Evolutionary conservation across 2,113 vertebrate genomes (phyloP), one percentile per base, ranked within the genome.

Genomic region (Potamarius usumacintae): DNA sequence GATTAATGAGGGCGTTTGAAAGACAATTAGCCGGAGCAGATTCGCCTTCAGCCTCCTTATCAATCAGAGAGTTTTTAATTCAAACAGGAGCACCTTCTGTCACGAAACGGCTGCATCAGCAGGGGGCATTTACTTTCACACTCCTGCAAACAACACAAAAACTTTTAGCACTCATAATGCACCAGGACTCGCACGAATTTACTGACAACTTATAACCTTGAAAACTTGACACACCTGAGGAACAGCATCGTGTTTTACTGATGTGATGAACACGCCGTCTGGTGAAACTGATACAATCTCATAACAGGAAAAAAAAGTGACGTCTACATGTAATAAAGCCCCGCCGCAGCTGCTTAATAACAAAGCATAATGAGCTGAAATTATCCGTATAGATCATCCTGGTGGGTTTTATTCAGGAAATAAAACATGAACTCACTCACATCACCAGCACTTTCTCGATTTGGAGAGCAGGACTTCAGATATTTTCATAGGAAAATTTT

Each of bases 1-100:
- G 97, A 98, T 98, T 98, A 97, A 98, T 98, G 97, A 97, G 97
- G 96, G 96, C 96, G 95, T 97, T 97, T 98, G 97, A 98, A 98
- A 98, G 97, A 97, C 97, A 98, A 98, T 98, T 98, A 98, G 96
- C 94, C 91, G 94, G 95, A 97, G 96, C 96, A 97, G 96, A 95
- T 97, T 97, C 96, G 95, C 96, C 96, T 96, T 96, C 96, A 96
- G 96, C 96, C 92, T 94, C 94, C 96, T 96, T 97, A 97, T 97
- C 97, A 97, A 97, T 97, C 96, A 97, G 96, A 94, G 95, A 91
- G 92, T 57, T 94, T 94, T 95, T 95, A 94, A 96, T 96, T 96
- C 95, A 95, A 94, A 94, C 94, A 93, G 93, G 90, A 91, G 87
- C 92, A 74, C 92, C 93, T 93, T 92, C 92, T 91, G 87, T 91